Evolutionary conservation across 2,113 vertebrate species (phyloP).

Genomic region (Arizona elegans): DNA sequence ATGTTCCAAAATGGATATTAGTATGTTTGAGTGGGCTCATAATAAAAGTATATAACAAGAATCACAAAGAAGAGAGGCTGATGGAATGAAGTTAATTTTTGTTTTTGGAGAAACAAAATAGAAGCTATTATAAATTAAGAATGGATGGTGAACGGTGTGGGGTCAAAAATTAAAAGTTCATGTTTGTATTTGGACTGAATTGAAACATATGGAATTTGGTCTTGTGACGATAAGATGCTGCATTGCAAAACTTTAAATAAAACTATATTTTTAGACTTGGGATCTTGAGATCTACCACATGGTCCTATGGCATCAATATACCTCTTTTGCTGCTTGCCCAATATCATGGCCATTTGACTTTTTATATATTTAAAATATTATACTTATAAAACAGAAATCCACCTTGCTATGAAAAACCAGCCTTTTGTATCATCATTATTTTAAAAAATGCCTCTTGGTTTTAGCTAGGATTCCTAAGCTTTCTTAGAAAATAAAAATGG

Average conservation of each 20-base stretch:
- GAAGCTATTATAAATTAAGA: not conserved
- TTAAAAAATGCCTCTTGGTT: not conserved
- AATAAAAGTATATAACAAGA: not conserved
- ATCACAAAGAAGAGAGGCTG: not conserved
- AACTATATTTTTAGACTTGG: not conserved
- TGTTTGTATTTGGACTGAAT: not conserved
- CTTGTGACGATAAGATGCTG: not conserved
- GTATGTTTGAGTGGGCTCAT: not conserved
- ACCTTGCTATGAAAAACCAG: not conserved
- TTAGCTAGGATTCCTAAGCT: not conserved
- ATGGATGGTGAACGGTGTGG: not conserved
- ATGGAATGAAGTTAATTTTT: not conserved
- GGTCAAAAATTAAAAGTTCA: not conserved
- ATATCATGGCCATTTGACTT: not conserved
- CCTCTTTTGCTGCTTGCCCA: not conserved
- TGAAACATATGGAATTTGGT: not conserved
- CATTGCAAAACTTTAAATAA: not conserved
- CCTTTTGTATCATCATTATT: not conserved
- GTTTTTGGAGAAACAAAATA: not conserved
- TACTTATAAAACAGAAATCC: not conserved
- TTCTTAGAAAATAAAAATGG: not conserved
- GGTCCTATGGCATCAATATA: not conserved
- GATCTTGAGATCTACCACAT: not conserved
- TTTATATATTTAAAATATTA: not conserved
- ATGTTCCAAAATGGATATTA: not conserved